These are phyloP conservation scores for Ligdia adustata DNA, from an alignment of 2,888 invertebrate genomes.

Conservation along the genomic window DNA sequence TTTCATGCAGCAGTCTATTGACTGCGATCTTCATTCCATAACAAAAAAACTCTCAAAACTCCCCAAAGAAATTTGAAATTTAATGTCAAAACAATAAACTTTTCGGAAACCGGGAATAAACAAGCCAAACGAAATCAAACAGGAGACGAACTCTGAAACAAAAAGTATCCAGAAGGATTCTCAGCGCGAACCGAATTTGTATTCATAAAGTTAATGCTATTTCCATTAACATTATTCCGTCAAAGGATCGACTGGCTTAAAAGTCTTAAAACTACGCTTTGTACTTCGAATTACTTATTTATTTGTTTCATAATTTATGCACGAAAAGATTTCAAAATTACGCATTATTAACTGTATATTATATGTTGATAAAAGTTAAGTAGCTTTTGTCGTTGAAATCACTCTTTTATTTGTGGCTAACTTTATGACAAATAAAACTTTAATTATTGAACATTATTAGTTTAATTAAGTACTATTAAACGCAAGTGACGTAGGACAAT, in stretches of 20 bases:
- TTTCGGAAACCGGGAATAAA: slow-evolving; percentile 24
- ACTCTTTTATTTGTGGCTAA: no score
- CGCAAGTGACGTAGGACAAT: no score
- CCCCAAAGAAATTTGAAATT: slow-evolving; percentile 29
- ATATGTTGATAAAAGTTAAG: no score
- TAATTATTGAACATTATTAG: no score
- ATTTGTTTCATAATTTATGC: no score
- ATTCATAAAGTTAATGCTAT: slow-evolving; percentile 26
- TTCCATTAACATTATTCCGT: slow-evolving; percentile 8
- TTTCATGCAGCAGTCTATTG: no score
- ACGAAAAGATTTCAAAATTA: no score
- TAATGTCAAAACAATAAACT: slow-evolving; percentile 36
- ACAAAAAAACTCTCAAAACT: slow-evolving; percentile 19
- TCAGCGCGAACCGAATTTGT: slow-evolving; percentile 22
- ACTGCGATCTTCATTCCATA: background rate
- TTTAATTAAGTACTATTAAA: no score
- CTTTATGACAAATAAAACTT: no score
- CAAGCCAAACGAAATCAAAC: slow-evolving; percentile 36
- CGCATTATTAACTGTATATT: no score
- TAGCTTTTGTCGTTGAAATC: no score
- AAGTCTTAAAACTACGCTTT: slow-evolving; percentile 4
- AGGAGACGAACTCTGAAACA: slow-evolving; percentile 20
- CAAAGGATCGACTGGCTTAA: background rate
- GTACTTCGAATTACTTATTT: slow-evolving; percentile 1
- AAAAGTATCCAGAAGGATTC: slow-evolving; percentile 22